phyloP scores from a whole-genome alignment of 2,113 vertebrate species.

The Ranitomeya imitator region DNA sequence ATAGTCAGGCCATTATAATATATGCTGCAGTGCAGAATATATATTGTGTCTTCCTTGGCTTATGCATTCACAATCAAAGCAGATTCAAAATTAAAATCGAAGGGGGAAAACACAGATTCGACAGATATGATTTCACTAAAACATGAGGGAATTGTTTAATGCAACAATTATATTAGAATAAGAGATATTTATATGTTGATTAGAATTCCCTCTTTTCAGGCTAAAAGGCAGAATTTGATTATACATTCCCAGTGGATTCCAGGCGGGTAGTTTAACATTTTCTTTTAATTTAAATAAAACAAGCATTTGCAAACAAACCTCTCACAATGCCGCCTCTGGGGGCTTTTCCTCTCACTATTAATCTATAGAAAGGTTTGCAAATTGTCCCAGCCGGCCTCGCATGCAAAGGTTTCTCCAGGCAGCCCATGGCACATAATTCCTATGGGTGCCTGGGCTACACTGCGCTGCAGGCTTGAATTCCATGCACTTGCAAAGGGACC shows the following conservation, averaged over 20 bases:
- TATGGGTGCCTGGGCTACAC: neutral
- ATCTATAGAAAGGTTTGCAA: constrained; percentile 50
- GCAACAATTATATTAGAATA: constrained; percentile 53
- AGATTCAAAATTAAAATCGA: constrained; percentile 22
- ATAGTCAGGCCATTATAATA: neutral
- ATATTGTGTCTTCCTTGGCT: neutral
- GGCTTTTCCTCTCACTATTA: constrained; percentile 38
- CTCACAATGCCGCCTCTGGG: constrained; percentile 49
- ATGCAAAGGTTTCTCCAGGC: constrained; percentile 22
- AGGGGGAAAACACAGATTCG: constrained; percentile 8
- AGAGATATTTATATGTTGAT: constrained; percentile 54
- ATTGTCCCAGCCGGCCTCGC: constrained; percentile 23
- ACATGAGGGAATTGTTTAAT: constrained; percentile 39
- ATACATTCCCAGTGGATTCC: constrained; percentile 49
- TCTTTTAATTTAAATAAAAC: constrained; percentile 58
- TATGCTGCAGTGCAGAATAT: neutral
- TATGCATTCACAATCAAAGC: constrained; percentile 14
- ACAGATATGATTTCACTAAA: constrained; percentile 37
- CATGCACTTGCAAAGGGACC: neutral
- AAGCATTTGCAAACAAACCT: constrained; percentile 53
- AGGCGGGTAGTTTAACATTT: constrained; percentile 54
- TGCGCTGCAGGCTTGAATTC: neutral
- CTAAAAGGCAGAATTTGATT: constrained; percentile 56
- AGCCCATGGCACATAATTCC: constrained; percentile 22
- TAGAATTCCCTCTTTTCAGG: constrained; percentile 49